These are phyloP conservation scores for Pachypanchax playfairii DNA, from an alignment of 2,113 vertebrate species.

Conservation along the genomic window DNA sequence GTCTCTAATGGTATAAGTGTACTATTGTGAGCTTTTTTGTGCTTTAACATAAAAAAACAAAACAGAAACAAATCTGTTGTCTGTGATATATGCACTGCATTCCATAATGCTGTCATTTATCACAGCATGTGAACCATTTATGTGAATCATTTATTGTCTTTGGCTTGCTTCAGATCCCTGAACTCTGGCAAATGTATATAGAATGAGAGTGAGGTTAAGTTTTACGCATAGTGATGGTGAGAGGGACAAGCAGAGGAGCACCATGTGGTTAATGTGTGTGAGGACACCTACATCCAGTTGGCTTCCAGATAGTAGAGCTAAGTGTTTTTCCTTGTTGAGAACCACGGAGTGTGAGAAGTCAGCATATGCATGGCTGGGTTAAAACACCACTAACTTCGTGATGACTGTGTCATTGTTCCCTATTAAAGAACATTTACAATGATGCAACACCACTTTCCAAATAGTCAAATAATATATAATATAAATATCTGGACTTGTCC, in stretches of 20 bases:
- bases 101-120: constrained; percentile 67
- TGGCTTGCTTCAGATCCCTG: constrained; percentile 43
- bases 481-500: too few relatives aligned
- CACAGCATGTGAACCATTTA: constrained; percentile 62
- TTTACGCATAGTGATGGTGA: constrained; percentile 29
- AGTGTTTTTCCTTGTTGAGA: constrained; percentile 50
- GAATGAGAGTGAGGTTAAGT: constrained; percentile 30
- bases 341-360: constrained; percentile 26
- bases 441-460: constrained; percentile 12
- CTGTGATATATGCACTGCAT: too few relatives aligned
- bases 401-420: constrained; percentile 37
- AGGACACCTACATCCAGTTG: neutral
- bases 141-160: constrained; percentile 69
- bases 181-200: constrained; percentile 40
- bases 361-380: constrained; percentile 35
- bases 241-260: constrained; percentile 21
- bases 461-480: too few relatives aligned
- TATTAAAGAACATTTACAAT: constrained; percentile 24
- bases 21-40: constrained; percentile 29
- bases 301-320: constrained; percentile 11
- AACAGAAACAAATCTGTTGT: too few relatives aligned
- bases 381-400: constrained; percentile 19
- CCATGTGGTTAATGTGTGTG: neutral
- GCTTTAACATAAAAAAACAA: constrained; percentile 22
- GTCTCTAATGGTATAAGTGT: constrained; percentile 29